Conservation (phyloP, 92 coral and sea anemone genomes). For the Paragorgia papillata region DNA sequence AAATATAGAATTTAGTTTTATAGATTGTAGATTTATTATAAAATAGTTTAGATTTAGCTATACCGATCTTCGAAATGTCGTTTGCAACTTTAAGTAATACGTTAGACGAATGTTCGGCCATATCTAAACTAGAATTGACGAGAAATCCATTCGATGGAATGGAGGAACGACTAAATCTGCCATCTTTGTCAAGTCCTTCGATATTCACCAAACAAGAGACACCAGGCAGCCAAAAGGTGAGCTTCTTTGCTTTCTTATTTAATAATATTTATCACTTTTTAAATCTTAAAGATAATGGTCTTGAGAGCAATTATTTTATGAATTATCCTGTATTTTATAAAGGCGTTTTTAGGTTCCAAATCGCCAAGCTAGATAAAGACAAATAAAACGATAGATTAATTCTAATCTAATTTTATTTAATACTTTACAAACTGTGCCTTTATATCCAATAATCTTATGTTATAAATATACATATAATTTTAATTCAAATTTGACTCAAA, state of each 20-base stretch:
- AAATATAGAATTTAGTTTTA: background rate
- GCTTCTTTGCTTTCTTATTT: no score
- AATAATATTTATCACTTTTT: no score
- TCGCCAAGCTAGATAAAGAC: no score
- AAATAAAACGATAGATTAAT: no score
- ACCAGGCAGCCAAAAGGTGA: constrained; percentile 86
- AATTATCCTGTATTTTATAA: no score
- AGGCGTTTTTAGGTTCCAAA: no score
- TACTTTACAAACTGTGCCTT: no score
- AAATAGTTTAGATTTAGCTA: background rate
- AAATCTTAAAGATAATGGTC: background rate
- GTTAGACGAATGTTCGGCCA: constrained; percentile 45
- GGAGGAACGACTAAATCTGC: constrained; percentile 76
- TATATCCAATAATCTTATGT: no score
- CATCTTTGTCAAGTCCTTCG: constrained; percentile 89
- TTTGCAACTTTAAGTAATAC: constrained; percentile 27
- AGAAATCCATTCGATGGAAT: constrained; percentile 86
- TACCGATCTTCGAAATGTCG: constrained; percentile 1
- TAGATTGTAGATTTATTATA: constrained; percentile 8
- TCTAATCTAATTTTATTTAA: no score
- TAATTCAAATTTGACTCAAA: no score
- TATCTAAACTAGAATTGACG: constrained; percentile 76
- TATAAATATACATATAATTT: no score
- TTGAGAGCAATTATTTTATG: no score
- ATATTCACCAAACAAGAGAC: constrained; percentile 86